Conservation (phyloP, 2,113 vertebrate species). For the Pseudorhombus dupliciocellatus region DNA sequence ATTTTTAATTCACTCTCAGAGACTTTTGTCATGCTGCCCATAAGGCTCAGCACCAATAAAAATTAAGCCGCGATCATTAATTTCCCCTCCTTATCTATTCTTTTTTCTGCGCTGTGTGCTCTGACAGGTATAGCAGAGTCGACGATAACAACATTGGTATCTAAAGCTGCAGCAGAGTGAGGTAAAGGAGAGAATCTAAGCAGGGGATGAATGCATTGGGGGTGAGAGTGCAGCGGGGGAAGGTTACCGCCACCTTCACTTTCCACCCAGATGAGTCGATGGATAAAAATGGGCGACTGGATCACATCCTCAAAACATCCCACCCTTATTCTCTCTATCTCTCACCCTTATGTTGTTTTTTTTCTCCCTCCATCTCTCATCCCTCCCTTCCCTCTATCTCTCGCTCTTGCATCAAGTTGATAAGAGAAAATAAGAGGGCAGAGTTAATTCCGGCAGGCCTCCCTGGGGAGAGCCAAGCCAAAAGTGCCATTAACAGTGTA, state of each 20-base stretch:
- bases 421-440: conserved; percentile 58
- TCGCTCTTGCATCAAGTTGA: conserved; percentile 30
- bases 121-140: conserved; percentile 45
- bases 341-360: not conserved
- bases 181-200: conserved; percentile 11
- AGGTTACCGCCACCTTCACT: conserved; percentile 9
- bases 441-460: conserved; percentile 55
- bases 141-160: conserved; percentile 45
- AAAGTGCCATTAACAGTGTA: conserved; percentile 67
- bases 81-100: conserved; percentile 51
- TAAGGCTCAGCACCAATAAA: conserved; percentile 47
- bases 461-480: conserved; percentile 46
- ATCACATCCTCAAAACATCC: conserved; percentile 13
- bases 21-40: conserved; percentile 44
- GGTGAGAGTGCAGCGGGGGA: conserved; percentile 2
- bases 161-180: conserved; percentile 24
- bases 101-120: conserved; percentile 5
- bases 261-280: conserved; percentile 31
- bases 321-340: conserved; percentile 8
- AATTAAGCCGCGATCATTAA: conserved; percentile 63
- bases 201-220: not conserved
- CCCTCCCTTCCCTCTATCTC: not conserved
- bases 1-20: conserved; percentile 32
- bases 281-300: conserved; percentile 33
- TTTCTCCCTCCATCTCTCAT: conserved; percentile 27